phyloP scores from a whole-genome alignment of 2,888 invertebrate genomes.

The Clusia tigrina region DNA sequence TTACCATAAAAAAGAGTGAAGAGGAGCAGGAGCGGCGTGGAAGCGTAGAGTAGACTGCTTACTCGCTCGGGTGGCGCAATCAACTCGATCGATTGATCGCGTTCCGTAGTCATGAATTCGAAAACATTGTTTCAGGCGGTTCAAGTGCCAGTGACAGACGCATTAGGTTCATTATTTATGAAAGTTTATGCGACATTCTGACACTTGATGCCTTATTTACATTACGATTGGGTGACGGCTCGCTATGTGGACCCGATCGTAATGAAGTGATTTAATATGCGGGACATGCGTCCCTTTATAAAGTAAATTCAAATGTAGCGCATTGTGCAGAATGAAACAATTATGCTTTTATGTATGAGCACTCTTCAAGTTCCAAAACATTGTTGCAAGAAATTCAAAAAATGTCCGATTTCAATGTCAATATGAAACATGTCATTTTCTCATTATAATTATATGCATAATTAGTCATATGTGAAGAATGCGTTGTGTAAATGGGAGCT shows the following conservation, averaged over 20 bases:
- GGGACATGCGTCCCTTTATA: too few relatives aligned
- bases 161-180: slow-evolving; percentile 4
- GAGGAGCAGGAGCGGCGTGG: neutral
- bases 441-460: too few relatives aligned
- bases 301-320: too few relatives aligned
- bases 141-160: slow-evolving; percentile 9
- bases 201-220: slow-evolving; percentile 36
- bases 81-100: slow-evolving; percentile 5
- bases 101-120: neutral
- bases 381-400: too few relatives aligned
- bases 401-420: too few relatives aligned
- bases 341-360: too few relatives aligned
- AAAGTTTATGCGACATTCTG: slow-evolving; percentile 8
- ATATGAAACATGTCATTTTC: too few relatives aligned
- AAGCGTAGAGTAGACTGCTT: neutral
- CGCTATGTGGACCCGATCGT: neutral
- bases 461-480: too few relatives aligned
- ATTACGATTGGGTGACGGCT: slow-evolving; percentile 3
- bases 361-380: too few relatives aligned
- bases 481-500: too few relatives aligned
- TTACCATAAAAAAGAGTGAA: neutral
- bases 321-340: too few relatives aligned
- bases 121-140: neutral
- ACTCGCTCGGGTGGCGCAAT: slow-evolving; percentile 6
- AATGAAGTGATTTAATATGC: neutral